phyloP scores from a whole-genome alignment of 2,888 invertebrate genomes.

The Gymnoscelis rufifasciata region DNA sequence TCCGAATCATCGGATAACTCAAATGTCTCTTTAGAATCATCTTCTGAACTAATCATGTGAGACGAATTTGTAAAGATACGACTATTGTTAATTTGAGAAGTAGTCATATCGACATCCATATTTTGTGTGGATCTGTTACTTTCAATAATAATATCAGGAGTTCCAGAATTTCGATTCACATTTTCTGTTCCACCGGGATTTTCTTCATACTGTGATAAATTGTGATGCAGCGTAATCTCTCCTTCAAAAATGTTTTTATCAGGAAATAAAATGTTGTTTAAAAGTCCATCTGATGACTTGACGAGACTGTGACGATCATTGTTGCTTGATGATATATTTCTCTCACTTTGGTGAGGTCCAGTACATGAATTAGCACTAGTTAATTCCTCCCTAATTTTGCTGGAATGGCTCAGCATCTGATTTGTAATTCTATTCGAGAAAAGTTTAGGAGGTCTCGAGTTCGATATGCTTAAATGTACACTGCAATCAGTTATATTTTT shows the following conservation, averaged over 20 bases:
- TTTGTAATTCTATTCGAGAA: background rate
- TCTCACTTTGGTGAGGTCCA: slow-evolving; percentile 4
- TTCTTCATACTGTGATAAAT: slow-evolving; percentile 1
- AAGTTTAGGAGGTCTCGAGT: slow-evolving; percentile 5
- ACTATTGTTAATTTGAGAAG: background rate
- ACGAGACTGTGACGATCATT: slow-evolving; percentile 29
- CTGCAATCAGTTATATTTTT: slow-evolving; percentile 32
- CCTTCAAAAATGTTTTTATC: background rate
- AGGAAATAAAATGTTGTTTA: slow-evolving; percentile 40
- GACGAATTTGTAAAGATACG: background rate
- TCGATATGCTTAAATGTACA: slow-evolving; percentile 18
- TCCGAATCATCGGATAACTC: slow-evolving; percentile 35
- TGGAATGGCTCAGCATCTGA: background rate
- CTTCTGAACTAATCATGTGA: background rate
- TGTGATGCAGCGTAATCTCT: slow-evolving; percentile 1
- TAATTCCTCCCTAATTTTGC: slow-evolving; percentile 3
- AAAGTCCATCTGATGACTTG: slow-evolving; percentile 44
- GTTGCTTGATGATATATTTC: slow-evolving; percentile 13
- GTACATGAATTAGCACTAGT: slow-evolving; percentile 3
- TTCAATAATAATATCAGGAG: background rate
- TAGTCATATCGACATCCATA: slow-evolving; percentile 3
- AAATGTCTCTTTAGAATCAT: slow-evolving; percentile 11
- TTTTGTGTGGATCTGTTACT: background rate
- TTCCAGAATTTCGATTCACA: background rate
- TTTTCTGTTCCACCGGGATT: background rate